Percentiles rank a stretch among this genome's conserved stretches.
These are phyloP conservation scores for Aspidapion aeneum DNA, from an alignment of 2,888 invertebrate species.

Conservation along the genomic window DNA sequence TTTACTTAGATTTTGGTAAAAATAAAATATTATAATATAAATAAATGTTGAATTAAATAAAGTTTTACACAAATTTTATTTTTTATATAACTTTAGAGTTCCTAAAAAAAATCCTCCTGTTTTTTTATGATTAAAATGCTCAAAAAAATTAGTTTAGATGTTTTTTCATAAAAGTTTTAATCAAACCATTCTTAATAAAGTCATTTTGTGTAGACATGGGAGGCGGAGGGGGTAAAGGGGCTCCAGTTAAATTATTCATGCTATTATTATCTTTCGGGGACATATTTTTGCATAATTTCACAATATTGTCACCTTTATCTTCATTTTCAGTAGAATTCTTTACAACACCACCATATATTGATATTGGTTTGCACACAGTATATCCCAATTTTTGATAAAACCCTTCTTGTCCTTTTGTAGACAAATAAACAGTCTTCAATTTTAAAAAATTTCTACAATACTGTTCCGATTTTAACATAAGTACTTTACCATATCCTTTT, in stretches of 20 bases:
- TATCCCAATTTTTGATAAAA: slow-evolving; percentile 77
- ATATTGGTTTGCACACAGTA: slow-evolving; percentile 62
- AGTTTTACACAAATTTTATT: no score
- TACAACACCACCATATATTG: slow-evolving; percentile 58
- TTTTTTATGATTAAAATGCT: no score
- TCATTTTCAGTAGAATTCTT: background rate
- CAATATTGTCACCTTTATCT: slow-evolving; percentile 7
- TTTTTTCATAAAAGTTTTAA: slow-evolving; percentile 31
- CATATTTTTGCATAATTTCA: background rate
- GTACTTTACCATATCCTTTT: slow-evolving; percentile 69
- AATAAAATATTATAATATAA: background rate
- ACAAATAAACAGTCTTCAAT: slow-evolving; percentile 57
- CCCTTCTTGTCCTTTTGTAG: slow-evolving; percentile 63
- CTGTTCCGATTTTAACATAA: slow-evolving; percentile 72
- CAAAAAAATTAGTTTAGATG: slow-evolving; percentile 18
- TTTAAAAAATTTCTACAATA: slow-evolving; percentile 63
- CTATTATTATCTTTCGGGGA: background rate
- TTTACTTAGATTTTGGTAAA: background rate
- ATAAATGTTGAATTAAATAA: no score
- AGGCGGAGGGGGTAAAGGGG: background rate
- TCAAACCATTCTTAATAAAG: background rate
- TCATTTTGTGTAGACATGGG: background rate
- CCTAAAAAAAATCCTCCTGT: no score
- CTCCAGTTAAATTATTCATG: background rate
- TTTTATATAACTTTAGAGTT: no score